These are phyloP conservation scores for Onychostoma macrolepis DNA, from an alignment of 2,113 vertebrate species.

Conservation along the genomic window DNA sequence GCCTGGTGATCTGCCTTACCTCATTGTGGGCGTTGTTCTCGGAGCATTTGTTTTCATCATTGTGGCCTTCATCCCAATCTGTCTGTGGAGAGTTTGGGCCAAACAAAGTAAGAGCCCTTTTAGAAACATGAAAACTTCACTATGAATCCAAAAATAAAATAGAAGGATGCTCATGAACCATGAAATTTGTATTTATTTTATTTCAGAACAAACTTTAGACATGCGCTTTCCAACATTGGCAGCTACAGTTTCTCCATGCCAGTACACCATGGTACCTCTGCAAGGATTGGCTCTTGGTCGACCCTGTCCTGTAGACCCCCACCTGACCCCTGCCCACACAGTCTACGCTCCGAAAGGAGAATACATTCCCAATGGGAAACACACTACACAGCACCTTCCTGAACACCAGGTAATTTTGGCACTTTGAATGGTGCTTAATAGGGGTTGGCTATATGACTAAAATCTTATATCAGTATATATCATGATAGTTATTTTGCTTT, in stretches of 20 bases:
- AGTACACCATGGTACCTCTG: conserved; percentile 95
- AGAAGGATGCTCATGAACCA: neutral
- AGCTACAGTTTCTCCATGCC: conserved; percentile 84
- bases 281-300: conserved; percentile 80
- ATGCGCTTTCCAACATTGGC: conserved; percentile 85
- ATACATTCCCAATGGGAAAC: conserved; percentile 73
- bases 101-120: conserved; percentile 88
- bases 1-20: conserved; percentile 90
- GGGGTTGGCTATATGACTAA: too few relatives aligned
- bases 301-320: conserved; percentile 74
- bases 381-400: conserved; percentile 74
- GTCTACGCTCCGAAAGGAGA: conserved; percentile 66
- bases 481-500: too few relatives aligned
- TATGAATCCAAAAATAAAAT: neutral
- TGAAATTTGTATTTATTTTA: neutral
- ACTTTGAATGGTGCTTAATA: neutral
- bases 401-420: conserved; percentile 78
- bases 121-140: neutral
- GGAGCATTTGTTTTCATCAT: conserved; percentile 92
- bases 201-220: conserved; percentile 89
- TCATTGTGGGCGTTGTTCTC: conserved; percentile 90
- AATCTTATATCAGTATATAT: too few relatives aligned
- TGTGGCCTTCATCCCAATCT: conserved; percentile 94
- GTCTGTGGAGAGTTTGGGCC: conserved; percentile 95
- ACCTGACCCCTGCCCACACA: conserved; percentile 61